Evolutionary conservation across 1,140 invertebrate species (phyloP), one percentile per base, ranked within the genome.

Genomic region (Bradysia coprophila): DNA sequence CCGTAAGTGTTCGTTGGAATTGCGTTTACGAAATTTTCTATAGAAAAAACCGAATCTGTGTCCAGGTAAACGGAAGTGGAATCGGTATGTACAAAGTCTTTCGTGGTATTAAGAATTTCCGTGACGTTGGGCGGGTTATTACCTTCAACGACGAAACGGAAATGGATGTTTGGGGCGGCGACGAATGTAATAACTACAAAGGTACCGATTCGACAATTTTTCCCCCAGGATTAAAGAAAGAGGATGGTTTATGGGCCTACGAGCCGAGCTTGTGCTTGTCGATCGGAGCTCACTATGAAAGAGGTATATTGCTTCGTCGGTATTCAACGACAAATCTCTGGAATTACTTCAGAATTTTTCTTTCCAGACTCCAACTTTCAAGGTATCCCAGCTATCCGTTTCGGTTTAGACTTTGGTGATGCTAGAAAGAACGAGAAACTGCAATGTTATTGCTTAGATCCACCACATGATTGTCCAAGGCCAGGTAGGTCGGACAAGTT

Each of bases 161-260:
- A 39, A 50, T 75, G 42, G 57, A 65, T 0, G 52, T 68, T 1
- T 84, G 79, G 76, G 8, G 8, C 21, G 55, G 55, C 1, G 71
- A 66, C 4, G 10, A 65, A 28, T 86, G 81, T 51, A 81, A 85
- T 51, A 54, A 67, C 2, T 78, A 67, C 48, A 63, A 69, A 11
- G 83, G 83, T 2, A 81, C 78, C 0, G 83, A 87, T 51, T 73
- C 76, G 0, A 81, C 80, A 0, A 72, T 86, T 4, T 86, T 85
- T 56, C 68, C 79, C 4, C 78, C 82, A 0, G 73, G 72, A 45
- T 56, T 78, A 15, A 70, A 65, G 0, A 65, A 61, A 38, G 65
- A 69, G n/a, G 71, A 73, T 28, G 65, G 70, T 3, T 50, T 80
- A 5, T 62, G 69, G 43, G 72, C 75, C 0, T 81, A 72, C 49